These are phyloP conservation scores for Neotoma lepida DNA, from an alignment of 2,113 vertebrate species.

Conservation along the genomic window DNA sequence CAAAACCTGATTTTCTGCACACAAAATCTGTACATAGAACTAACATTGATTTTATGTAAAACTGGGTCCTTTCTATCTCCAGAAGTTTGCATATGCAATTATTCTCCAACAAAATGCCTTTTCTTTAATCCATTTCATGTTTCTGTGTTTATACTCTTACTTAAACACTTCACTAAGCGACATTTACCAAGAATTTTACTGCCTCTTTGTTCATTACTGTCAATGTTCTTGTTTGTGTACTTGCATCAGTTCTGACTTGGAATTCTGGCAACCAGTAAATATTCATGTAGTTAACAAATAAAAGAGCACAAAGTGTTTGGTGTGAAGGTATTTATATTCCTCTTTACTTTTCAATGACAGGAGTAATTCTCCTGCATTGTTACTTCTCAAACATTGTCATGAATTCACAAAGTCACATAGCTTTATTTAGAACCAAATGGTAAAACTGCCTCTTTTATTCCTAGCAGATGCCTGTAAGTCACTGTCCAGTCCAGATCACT, in stretches of 20 bases:
- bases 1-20: not conserved
- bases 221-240: not conserved
- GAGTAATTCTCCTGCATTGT: not conserved
- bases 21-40: not conserved
- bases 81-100: not conserved
- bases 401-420: conserved; percentile 29
- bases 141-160: not conserved
- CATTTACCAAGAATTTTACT: not conserved
- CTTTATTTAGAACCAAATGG: conserved; percentile 25
- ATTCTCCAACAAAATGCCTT: conserved; percentile 16
- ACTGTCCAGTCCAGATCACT: not conserved
- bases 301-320: not conserved
- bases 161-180: not conserved
- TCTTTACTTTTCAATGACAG: not conserved
- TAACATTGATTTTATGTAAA: not conserved
- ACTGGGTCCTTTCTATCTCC: not conserved
- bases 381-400: not conserved
- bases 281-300: not conserved
- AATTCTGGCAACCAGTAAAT: not conserved
- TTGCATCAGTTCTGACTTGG: not conserved
- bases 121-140: not conserved
- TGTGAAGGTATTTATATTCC: not conserved
- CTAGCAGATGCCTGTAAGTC: not conserved
- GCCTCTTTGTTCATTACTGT: not conserved
- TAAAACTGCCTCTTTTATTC: not conserved